Conservation (phyloP, 2,113 vertebrate species). For the Seriola dumerili region DNA sequence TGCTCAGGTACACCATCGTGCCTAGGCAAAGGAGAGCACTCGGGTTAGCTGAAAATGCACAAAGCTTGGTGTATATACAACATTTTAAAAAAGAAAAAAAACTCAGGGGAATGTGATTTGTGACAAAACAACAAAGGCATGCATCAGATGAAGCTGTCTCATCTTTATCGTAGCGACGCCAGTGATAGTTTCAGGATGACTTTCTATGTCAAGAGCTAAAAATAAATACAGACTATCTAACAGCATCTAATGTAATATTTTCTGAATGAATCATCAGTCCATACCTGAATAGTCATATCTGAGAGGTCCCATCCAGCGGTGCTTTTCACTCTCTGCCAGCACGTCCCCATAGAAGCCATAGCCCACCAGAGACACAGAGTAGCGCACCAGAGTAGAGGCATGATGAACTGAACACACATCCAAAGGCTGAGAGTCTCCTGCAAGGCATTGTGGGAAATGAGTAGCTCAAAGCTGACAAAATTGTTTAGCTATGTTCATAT, state of each 20-base stretch:
- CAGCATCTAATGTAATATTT: not conserved
- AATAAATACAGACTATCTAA: not conserved
- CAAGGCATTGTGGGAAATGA: conserved; percentile 17
- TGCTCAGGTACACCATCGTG: conserved; percentile 83
- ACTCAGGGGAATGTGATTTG: too few species aligned
- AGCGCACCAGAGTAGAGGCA: conserved; percentile 73
- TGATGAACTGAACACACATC: conserved; percentile 89
- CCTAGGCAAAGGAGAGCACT: conserved; percentile 69
- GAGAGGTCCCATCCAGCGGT: conserved; percentile 88
- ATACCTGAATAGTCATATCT: conserved; percentile 88
- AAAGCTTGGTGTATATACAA: not conserved
- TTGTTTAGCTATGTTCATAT: not conserved
- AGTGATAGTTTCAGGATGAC: not conserved
- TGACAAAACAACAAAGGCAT: not conserved
- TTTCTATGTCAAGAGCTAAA: conserved; percentile 16
- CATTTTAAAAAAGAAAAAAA: too few species aligned
- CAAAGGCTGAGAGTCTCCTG: conserved; percentile 89
- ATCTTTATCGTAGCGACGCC: accelerated
- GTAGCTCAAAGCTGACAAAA: not conserved
- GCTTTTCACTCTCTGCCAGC: conserved; percentile 85
- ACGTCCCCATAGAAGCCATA: conserved; percentile 91
- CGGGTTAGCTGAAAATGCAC: not conserved
- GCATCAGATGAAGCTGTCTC: not conserved
- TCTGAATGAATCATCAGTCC: not conserved
- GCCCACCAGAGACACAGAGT: conserved; percentile 87